Base-by-base conservation (phyloP, 2,113 vertebrate species). In the Centropristis striata region DNA sequence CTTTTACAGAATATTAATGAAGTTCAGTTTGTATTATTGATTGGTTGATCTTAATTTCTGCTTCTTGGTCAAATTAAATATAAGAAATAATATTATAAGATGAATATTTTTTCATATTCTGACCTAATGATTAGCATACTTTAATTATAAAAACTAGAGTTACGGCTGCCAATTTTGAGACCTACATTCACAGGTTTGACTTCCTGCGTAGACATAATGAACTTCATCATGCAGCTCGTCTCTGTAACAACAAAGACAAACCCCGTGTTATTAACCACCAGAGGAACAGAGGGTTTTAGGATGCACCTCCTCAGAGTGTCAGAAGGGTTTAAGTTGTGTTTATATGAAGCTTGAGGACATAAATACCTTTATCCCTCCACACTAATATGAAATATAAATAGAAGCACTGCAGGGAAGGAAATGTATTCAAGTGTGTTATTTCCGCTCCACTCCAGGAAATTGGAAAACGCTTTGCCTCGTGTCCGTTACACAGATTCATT, bases 361-460 rank as follows among this genome's bases (percentile, higher is more conserved):
- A 70, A 78, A 78, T 61, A 53, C 66, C 37, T 70, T 70, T 57
- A 78, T 70, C 75, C 55, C 55, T 77, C n/a, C n/a, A 10, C 61
- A 2, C 51, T 50, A 57, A 68, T 51, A 13, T 58, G 28, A 68
- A 51, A 16, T 67, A 54, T 46, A 61, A 51, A 53, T 32, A 70
- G 66, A 32, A 42, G 23, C 75, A 5, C 55, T 5, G 46, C 55
- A 20, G 54, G 46, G 2, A 5, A 1, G 23, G 32, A 69, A 32
- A 41, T n/a, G 13, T 5, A 41, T 28, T 51, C 13, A 2, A 8
- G 8, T 9, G 25, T 21, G 28, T 44, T 44, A 16, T 36, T 21
- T 54, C 23, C 7, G 13, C 59, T 25, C 4, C 28, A 1, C 15
- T 6, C 55, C 60, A 60, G 46, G 53, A 69, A 55, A 69, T 55